A percentile compares a stretch with the other conserved stretches of the same genome.
phyloP scores from a whole-genome alignment of 2,113 vertebrate species.

The Mastomys coucha region DNA sequence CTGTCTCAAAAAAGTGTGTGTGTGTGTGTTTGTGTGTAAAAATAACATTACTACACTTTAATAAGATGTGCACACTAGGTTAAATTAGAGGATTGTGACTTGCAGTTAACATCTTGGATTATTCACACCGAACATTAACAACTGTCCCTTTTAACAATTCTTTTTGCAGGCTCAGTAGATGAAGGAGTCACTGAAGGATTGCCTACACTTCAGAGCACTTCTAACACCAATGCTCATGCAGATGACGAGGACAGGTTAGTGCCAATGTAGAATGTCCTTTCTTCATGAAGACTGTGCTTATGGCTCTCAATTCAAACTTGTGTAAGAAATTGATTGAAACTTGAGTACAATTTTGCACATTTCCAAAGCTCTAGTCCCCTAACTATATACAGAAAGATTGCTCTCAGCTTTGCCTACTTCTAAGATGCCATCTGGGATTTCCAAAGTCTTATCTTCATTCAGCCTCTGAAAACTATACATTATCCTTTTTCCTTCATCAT shows the following conservation, averaged over 20 bases:
- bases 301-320: conserved; percentile 4
- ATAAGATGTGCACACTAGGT: neutral
- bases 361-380: neutral
- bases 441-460: neutral
- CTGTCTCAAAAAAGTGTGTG: neutral
- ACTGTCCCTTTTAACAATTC: conserved; percentile 45
- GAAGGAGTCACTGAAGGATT: conserved; percentile 95
- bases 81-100: neutral
- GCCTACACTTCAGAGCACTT: conserved; percentile 93
- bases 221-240: conserved; percentile 90
- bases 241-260: conserved; percentile 96
- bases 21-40: neutral
- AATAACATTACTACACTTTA: neutral
- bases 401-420: neutral
- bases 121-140: conserved; percentile 9
- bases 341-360: neutral
- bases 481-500: neutral
- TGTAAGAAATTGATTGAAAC: neutral
- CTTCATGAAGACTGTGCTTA: conserved; percentile 50
- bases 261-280: conserved; percentile 38
- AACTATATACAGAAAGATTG: neutral
- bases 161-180: conserved; percentile 93
- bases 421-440: neutral
- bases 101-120: neutral
- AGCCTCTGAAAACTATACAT: neutral